Percentiles rank a stretch among this genome's conserved stretches.
Conservation (phyloP, 2,113 vertebrate genomes). For the Microtus oregoni region DNA sequence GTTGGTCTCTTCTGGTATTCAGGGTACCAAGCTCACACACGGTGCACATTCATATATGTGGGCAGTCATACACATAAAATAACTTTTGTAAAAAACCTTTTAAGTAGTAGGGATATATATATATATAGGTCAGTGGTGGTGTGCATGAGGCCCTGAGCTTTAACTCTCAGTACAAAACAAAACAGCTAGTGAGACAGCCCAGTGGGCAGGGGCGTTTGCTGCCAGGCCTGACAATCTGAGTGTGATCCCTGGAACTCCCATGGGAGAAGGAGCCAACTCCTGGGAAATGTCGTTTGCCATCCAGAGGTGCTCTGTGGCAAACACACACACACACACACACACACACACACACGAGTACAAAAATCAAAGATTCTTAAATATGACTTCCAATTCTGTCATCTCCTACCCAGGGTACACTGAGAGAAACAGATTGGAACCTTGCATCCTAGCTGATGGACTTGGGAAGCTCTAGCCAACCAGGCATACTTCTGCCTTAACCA, state of each 20-base stretch:
- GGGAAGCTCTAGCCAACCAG: background rate
- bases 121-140: background rate
- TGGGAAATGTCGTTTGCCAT: background rate
- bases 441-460: background rate
- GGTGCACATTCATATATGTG: background rate
- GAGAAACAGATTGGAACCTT: too few species aligned
- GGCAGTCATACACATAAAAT: background rate
- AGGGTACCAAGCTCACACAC: background rate
- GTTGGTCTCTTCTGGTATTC: background rate
- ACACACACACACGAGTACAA: background rate
- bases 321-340: background rate
- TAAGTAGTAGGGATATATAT: background rate
- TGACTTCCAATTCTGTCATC: constrained; percentile 47
- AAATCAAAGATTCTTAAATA: background rate
- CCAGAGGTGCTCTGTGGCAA: background rate
- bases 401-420: background rate
- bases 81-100: background rate
- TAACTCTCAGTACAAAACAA: background rate
- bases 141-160: background rate
- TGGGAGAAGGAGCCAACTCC: background rate
- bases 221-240: background rate
- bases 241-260: background rate
- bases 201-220: background rate
- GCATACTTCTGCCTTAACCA: background rate
- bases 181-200: background rate